Base-by-base conservation (phyloP, 2,113 vertebrate species). In the Reinhardtius hippoglossoides region DNA sequence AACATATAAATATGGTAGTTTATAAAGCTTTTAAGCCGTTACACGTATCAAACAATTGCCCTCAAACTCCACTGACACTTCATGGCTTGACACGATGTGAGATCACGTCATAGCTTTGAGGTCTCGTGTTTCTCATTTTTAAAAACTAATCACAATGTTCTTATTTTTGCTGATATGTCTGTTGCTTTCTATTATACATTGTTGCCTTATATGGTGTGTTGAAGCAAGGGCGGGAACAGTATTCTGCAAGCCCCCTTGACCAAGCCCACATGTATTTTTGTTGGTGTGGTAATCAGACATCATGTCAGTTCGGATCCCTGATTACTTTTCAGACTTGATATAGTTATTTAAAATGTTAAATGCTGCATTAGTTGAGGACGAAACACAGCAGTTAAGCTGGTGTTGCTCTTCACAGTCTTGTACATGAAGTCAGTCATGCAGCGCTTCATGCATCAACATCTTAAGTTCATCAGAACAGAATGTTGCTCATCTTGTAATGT, bases 161-260 rank as follows among this genome's bases (percentile, higher is more conserved):
- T 14, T 63, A 61, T 54, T 56, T 76, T 67, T 60, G 61, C 60
- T 67, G 66, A 67, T 77, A 35, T 56, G 60, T 80, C 18, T 69
- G 59, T 61, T 74, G 76, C 50, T 88, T 90, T 82, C 83, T 89
- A 81, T 84, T 91, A 87, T 87, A 82, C 88, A 78, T 88, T 86
- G 74, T 94, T 94, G 79, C 94, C 94, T 92, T 94, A 94, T 95
- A 95, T 93, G 94, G 94, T 58, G 70, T 83, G 87, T 74, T 87
- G 69, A 70, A 92, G 60, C 77, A 76, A 92, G 92, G 93, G 91
- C 91, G 89, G 89, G 90, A 92, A 86, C 91, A 71, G 18, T 77
- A 77, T 95, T 94, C 94, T 92, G 92, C 89, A 93, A 94, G 87
- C 67, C 86, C 52, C 78, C 78, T 76, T 85, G 88, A 88, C 94